Conservation (phyloP, 2,797 vertebrate genomes). For the Eptatretus atami region DNA sequence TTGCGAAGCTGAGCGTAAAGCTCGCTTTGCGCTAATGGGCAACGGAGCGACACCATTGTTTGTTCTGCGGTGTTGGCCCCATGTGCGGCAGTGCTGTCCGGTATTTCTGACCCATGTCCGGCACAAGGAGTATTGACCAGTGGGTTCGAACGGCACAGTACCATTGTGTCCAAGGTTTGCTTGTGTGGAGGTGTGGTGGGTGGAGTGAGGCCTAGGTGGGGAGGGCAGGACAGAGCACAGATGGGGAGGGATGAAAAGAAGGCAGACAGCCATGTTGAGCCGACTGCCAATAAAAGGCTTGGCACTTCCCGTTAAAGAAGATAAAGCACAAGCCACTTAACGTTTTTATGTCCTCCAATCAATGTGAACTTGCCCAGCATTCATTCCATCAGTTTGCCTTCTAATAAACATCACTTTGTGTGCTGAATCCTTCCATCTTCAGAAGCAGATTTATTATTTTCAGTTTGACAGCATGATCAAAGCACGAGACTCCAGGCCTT, state of each 20-base stretch:
- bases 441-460: too few relatives aligned
- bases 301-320: too few relatives aligned
- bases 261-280: too few relatives aligned
- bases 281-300: too few relatives aligned
- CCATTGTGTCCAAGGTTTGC: slow-evolving; percentile 47
- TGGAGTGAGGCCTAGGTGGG: slow-evolving; percentile 46
- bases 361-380: too few relatives aligned
- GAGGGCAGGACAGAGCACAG: not conserved
- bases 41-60: slow-evolving; percentile 20
- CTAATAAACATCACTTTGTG: too few relatives aligned
- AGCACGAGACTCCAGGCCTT: too few relatives aligned
- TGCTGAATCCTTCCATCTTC: too few relatives aligned
- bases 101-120: slow-evolving; percentile 3
- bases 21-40: slow-evolving; percentile 60
- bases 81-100: slow-evolving; percentile 6
- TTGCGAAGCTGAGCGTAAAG: slow-evolving; percentile 57
- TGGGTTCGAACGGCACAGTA: slow-evolving; percentile 43
- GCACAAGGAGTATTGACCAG: slow-evolving; percentile 17
- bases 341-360: too few relatives aligned
- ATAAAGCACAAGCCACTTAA: too few relatives aligned
- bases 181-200: slow-evolving; percentile 93
- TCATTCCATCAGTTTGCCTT: too few relatives aligned
- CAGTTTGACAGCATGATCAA: too few relatives aligned
- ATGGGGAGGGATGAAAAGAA: not conserved
- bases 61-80: slow-evolving; percentile 14